Evolutionary conservation across 2,797 vertebrate species (phyloP).

Genomic region (Etheostoma nigrum): DNA sequence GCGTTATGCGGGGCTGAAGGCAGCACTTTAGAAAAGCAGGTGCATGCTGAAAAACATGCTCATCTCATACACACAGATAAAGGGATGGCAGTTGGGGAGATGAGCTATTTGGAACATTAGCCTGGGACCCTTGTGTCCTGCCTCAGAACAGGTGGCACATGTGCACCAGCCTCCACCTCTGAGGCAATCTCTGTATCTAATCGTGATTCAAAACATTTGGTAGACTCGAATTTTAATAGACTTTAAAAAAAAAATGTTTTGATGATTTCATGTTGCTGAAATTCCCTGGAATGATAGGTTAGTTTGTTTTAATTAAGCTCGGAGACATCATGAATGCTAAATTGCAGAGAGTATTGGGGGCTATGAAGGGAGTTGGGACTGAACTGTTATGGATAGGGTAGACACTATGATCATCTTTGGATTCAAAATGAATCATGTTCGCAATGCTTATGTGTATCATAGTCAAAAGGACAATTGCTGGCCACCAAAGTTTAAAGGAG

Average conservation of each 20-base stretch:
- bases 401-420: slow-evolving; percentile 17
- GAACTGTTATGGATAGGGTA: slow-evolving; percentile 14
- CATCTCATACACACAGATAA: slow-evolving; percentile 59
- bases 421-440: slow-evolving; percentile 15
- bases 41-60: slow-evolving; percentile 55
- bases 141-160: slow-evolving; percentile 69
- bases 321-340: slow-evolving; percentile 45
- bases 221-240: slow-evolving; percentile 53
- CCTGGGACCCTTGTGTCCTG: slow-evolving; percentile 50
- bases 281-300: slow-evolving; percentile 39
- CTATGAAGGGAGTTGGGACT: slow-evolving; percentile 40
- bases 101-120: slow-evolving; percentile 67
- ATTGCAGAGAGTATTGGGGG: slow-evolving; percentile 56
- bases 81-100: slow-evolving; percentile 52
- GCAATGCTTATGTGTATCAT: not conserved
- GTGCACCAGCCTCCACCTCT: slow-evolving; percentile 54
- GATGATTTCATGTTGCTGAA: slow-evolving; percentile 46
- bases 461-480: not conserved
- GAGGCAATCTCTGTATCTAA: slow-evolving; percentile 53
- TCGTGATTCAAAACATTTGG: slow-evolving; percentile 56
- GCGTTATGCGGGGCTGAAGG: slow-evolving; percentile 52
- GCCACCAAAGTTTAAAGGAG: slow-evolving; percentile 2
- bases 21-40: slow-evolving; percentile 63
- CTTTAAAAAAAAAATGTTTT: slow-evolving; percentile 48
- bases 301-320: slow-evolving; percentile 44